phyloP scores from a whole-genome alignment of 2,888 invertebrate species.

The Diplolepis rosae region DNA sequence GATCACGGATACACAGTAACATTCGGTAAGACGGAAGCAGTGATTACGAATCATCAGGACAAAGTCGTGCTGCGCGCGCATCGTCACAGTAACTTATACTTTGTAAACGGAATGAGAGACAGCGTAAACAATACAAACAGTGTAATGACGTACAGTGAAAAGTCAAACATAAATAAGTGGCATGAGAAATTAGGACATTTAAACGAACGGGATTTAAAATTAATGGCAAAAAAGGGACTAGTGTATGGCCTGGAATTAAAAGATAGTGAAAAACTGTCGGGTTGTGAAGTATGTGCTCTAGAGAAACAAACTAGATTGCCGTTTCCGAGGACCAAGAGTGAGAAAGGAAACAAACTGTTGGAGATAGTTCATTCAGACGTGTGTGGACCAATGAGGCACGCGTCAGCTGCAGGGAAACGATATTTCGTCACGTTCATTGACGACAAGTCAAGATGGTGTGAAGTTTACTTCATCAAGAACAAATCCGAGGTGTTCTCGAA shows the following conservation, averaged over 20 bases:
- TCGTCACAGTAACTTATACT: conserved; percentile 34
- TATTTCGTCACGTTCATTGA: too few relatives aligned
- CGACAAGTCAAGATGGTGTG: too few relatives aligned
- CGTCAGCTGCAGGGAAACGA: conserved; percentile 25
- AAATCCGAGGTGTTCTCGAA: conserved; percentile 34
- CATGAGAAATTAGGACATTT: conserved; percentile 41
- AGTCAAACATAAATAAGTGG: conserved; percentile 33
- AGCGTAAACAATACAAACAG: neutral
- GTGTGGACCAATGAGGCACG: conserved; percentile 39
- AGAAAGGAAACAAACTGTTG: conserved; percentile 25
- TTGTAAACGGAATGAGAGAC: neutral
- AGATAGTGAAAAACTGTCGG: conserved; percentile 1
- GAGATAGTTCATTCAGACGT: conserved; percentile 39
- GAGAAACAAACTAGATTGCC: conserved; percentile 32
- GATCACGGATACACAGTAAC: conserved; percentile 33
- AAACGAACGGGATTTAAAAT: conserved; percentile 33
- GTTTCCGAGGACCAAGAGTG: conserved; percentile 25
- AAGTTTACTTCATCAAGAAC: too few relatives aligned
- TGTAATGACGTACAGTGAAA: neutral
- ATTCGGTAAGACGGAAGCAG: conserved; percentile 31
- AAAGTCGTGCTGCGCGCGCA: conserved; percentile 30
- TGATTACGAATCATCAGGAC: conserved; percentile 20
- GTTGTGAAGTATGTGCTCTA: conserved; percentile 35
- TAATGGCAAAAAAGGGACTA: conserved; percentile 26
- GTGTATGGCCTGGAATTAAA: conserved; percentile 36